Percentiles rank a stretch among this genome's conserved stretches.
Evolutionary conservation across 2,888 invertebrate species (phyloP).

Genomic region (Alloplasta piceator): DNA sequence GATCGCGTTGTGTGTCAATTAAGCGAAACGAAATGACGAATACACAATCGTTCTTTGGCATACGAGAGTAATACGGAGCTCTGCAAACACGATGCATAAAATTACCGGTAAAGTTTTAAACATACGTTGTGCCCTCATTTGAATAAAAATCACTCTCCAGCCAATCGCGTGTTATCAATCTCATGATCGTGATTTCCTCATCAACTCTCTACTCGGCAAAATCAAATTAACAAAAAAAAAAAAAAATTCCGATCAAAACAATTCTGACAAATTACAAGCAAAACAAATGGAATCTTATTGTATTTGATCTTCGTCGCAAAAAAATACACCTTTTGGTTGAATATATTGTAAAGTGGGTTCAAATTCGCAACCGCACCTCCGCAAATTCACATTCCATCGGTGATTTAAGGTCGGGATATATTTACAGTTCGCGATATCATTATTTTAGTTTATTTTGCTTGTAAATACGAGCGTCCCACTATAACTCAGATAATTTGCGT

Average conservation of each 20-base stretch:
- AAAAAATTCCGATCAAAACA: background rate
- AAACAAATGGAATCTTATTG: constrained; percentile 17
- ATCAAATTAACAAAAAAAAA: constrained; percentile 4
- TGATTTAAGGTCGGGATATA: constrained; percentile 51
- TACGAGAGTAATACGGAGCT: constrained; percentile 5
- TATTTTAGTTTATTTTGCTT: constrained; percentile 45
- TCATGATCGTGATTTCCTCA: constrained; percentile 1
- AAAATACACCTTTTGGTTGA: constrained; percentile 10
- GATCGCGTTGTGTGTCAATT: constrained; percentile 28
- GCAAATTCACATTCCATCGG: constrained; percentile 59
- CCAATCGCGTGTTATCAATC: constrained; percentile 2
- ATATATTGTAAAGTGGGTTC: background rate
- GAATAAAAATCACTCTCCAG: constrained; percentile 20
- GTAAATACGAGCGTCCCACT: constrained; percentile 20
- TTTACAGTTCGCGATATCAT: constrained; percentile 45
- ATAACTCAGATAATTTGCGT: constrained; percentile 6
- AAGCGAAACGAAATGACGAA: constrained; percentile 30
- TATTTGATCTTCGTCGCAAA: constrained; percentile 26
- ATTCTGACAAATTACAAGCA: background rate
- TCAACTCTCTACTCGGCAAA: background rate
- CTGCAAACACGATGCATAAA: constrained; percentile 23
- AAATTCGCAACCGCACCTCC: constrained; percentile 44
- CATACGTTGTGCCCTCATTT: background rate
- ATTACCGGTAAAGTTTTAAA: constrained; percentile 20
- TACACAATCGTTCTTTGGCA: background rate